Evolutionary conservation across 2,888 invertebrate genomes (phyloP).

Genomic region (Protodeltote pygarga): DNA sequence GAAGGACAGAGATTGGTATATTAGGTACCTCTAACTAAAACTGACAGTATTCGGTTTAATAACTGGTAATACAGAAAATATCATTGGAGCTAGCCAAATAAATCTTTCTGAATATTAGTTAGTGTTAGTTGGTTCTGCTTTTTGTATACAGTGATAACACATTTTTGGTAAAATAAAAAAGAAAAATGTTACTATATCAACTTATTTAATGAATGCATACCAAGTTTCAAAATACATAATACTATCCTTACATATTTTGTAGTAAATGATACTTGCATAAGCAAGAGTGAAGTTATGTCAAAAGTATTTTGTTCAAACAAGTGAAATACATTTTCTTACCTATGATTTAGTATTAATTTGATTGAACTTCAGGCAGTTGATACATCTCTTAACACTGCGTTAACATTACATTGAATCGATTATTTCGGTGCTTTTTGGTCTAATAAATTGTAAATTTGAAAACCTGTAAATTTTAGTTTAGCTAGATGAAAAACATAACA

Average conservation of each 20-base stretch:
- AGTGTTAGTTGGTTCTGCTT: no score
- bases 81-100: no score
- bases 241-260: conserved; percentile 23
- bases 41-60: no score
- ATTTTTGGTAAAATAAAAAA: neutral
- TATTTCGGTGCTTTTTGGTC: no score
- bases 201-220: conserved; percentile 43
- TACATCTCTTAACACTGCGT: conserved; percentile 13
- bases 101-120: no score
- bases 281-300: conserved; percentile 16
- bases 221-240: conserved; percentile 33
- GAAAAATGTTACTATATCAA: conserved; percentile 14
- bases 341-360: conserved; percentile 8
- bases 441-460: no score
- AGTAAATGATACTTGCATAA: conserved; percentile 23
- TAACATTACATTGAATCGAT: neutral
- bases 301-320: conserved; percentile 9
- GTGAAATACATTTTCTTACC: conserved; percentile 4
- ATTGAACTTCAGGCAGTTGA: conserved; percentile 11
- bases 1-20: no score
- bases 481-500: no score
- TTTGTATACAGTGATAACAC: neutral
- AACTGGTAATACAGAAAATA: no score
- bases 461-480: no score
- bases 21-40: no score